These are phyloP conservation scores for Pleuronectes platessa DNA, from an alignment of 2,113 vertebrate genomes.

Conservation along the genomic window DNA sequence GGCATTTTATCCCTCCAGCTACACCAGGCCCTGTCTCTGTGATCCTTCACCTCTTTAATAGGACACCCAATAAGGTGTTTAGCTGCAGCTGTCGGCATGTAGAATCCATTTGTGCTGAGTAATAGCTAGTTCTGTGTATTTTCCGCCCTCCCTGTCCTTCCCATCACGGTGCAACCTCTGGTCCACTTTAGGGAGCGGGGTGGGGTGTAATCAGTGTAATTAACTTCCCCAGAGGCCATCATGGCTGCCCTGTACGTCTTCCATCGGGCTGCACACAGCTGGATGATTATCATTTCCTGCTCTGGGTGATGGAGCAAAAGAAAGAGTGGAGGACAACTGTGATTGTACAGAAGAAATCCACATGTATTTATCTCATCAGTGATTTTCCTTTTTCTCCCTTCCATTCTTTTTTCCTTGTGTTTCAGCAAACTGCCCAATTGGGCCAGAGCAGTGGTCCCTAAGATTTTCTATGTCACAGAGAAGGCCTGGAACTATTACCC, in stretches of 20 bases:
- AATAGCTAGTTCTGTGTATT: slow-evolving; percentile 17
- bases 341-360: not conserved
- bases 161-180: not conserved
- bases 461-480: slow-evolving; percentile 96
- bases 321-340: not conserved
- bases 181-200: slow-evolving; percentile 31
- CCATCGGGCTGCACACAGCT: slow-evolving; percentile 37
- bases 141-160: slow-evolving; percentile 17
- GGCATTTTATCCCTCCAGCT: not conserved
- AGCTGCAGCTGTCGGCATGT: slow-evolving; percentile 19
- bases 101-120: slow-evolving; percentile 31
- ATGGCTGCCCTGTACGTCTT: slow-evolving; percentile 7
- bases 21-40: not conserved
- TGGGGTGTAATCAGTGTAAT: slow-evolving; percentile 52
- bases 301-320: slow-evolving; percentile 1
- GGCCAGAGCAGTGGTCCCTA: slow-evolving; percentile 94
- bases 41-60: slow-evolving; percentile 36
- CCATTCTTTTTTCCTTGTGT: slow-evolving; percentile 49
- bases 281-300: slow-evolving; percentile 36
- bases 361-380: not conserved
- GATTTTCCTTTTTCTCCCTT: slow-evolving; percentile 6
- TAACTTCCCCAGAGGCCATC: slow-evolving; percentile 39
- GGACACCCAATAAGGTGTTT: slow-evolving; percentile 18
- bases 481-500: slow-evolving; percentile 98
- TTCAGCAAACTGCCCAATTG: slow-evolving; percentile 93